These are phyloP conservation scores for Gryon sp. DNA, from an alignment of 1,140 invertebrate genomes.

Conservation along the genomic window DNA sequence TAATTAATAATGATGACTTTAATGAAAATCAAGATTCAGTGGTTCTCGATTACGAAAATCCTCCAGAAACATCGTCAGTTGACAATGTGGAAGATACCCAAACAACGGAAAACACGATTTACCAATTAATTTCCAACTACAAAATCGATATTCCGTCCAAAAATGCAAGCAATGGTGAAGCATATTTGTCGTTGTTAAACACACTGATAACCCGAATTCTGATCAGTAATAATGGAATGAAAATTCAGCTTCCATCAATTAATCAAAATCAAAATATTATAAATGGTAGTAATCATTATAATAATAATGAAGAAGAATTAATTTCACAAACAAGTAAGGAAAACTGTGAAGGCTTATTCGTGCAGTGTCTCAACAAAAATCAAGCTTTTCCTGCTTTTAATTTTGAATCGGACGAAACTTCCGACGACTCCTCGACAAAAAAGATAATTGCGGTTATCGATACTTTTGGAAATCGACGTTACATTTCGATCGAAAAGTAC, in stretches of 20 bases:
- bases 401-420: neutral
- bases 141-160: slow-evolving; percentile 40
- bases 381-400: neutral
- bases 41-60: slow-evolving; percentile 25
- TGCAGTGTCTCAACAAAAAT: slow-evolving; percentile 11
- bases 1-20: slow-evolving; percentile 33
- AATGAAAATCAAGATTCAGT: slow-evolving; percentile 55
- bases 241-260: slow-evolving; percentile 3
- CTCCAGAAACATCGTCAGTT: neutral
- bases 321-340: no score
- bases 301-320: slow-evolving; percentile 6
- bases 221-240: slow-evolving; percentile 22
- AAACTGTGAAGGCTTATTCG: slow-evolving; percentile 6
- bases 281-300: no score
- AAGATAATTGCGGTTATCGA: slow-evolving; percentile 65
- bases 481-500: slow-evolving; percentile 66
- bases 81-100: slow-evolving; percentile 1
- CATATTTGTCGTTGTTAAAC: slow-evolving; percentile 40
- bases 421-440: slow-evolving; percentile 15
- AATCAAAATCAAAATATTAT: no score
- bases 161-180: slow-evolving; percentile 1
- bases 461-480: slow-evolving; percentile 65
- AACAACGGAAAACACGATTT: slow-evolving; percentile 33
- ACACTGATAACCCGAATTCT: slow-evolving; percentile 43
- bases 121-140: slow-evolving; percentile 44